Percentiles rank a stretch among this genome's conserved stretches.
Evolutionary conservation across 2,797 vertebrate species (phyloP).

Genomic region (Atherinosoma microstoma): DNA sequence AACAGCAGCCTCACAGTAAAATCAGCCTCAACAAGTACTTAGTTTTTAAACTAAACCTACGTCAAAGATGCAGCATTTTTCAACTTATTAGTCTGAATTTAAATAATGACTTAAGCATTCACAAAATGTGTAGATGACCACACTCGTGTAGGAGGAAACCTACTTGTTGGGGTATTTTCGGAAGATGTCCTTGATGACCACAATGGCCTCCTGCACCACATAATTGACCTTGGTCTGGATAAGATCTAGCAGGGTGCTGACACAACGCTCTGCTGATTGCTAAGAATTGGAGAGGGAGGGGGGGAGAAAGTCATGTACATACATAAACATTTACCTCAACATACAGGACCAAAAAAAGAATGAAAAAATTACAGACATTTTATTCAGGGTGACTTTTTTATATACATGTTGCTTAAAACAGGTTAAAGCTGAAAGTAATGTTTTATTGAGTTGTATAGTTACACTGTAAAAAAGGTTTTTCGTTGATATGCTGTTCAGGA

Average conservation of each 20-base stretch:
- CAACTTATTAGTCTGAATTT: neutral
- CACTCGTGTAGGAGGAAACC: conserved; percentile 48
- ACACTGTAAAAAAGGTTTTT: neutral
- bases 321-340: neutral
- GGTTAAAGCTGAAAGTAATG: neutral
- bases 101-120: neutral
- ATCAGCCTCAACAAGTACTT: neutral
- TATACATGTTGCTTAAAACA: neutral
- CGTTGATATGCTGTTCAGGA: neutral
- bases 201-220: conserved; percentile 97
- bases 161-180: conserved; percentile 99
- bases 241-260: conserved; percentile 94
- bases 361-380: neutral
- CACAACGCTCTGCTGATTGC: conserved; percentile 97
- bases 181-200: conserved; percentile 99
- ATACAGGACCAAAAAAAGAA: neutral
- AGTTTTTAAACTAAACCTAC: neutral
- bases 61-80: neutral
- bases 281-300: conserved; percentile 56
- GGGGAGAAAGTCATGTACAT: neutral
- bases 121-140: neutral
- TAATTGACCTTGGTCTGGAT: conserved; percentile 99
- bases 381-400: neutral
- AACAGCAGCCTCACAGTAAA: neutral
- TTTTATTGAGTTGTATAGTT: neutral